Evolutionary conservation across 2,797 vertebrate species (phyloP).

Genomic region (Pitangus sulphuratus): DNA sequence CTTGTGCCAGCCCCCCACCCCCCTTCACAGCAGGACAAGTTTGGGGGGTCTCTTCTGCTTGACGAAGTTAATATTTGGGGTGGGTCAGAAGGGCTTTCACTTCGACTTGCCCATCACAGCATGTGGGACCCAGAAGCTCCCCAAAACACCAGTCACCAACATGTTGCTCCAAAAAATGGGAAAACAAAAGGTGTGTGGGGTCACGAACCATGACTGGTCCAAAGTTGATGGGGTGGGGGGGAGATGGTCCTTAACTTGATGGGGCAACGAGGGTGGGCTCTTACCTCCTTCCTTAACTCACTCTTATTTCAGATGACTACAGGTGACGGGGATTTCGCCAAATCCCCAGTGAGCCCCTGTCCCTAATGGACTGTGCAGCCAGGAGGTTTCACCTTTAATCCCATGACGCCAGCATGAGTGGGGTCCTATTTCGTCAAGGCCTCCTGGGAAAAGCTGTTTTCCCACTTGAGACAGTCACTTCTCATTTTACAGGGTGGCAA

Average conservation of each 20-base stretch:
- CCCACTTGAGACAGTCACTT: not conserved
- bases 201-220: rapidly evolving
- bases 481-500: constrained; percentile 15
- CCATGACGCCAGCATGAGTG: not conserved
- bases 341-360: not conserved
- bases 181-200: not conserved
- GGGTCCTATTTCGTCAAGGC: not conserved
- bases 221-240: rapidly evolving
- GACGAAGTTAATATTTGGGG: not conserved
- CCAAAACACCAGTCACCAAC: not conserved
- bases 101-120: not conserved
- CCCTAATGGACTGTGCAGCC: not conserved
- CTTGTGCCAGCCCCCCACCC: not conserved
- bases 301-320: not conserved
- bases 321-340: rapidly evolving
- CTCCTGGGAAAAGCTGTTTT: not conserved
- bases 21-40: not conserved
- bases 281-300: not conserved
- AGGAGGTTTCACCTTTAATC: constrained; percentile 33
- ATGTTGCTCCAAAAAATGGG: rapidly evolving
- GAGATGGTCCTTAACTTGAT: not conserved
- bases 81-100: rapidly evolving
- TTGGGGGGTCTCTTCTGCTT: not conserved
- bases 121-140: not conserved
- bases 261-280: not conserved